Evolutionary conservation across 2,888 invertebrate species (phyloP), one percentile per base, ranked within the genome.

Genomic region (Ophion ellenae): DNA sequence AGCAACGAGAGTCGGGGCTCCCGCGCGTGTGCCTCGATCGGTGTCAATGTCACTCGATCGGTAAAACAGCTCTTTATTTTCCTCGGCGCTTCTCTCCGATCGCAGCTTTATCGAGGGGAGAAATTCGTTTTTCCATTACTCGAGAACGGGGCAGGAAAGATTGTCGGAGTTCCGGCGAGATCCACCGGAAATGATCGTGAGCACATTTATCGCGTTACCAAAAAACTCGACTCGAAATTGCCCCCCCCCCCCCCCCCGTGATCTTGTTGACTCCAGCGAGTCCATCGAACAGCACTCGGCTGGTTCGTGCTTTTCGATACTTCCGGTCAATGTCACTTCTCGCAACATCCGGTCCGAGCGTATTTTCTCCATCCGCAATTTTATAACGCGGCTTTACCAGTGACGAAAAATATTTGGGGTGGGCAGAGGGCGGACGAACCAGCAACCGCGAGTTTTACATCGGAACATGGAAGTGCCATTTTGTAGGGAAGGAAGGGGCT

Each of bases 1-100:
- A 77, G 77, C 77, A 67, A 78, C 70, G 32, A 76, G 11, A 36
- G 66, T 76, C 40, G 71, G 61, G 32, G 32, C 32, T 2, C 32
- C 32, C 40, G 83, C 83, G 78, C 71, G 78, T 78, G 47, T 47
- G 47, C 77, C 66, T 73, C 78, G 74, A 74, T 74, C 79, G 74
- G 79, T 75, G 83, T 83, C 83, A 83, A 79, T 83, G 79, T 80
- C 79, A 71, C 40, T 11, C 84, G 57, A 64, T 59, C 75, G 75
- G 79, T 80, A 80, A 80, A 70, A 69, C 66, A 84, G 80, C 24
- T 67, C 67, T 66, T 36, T 32, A 53, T 53, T 53, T 53, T 53
- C 53, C 53, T 53, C 1, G 17, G 17, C 17, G 17, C 11, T 20
- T 20, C 6, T 28, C 78, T 69, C 57, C 53, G 14, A 53, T 17